Percentiles rank a stretch among this genome's conserved stretches.
These are phyloP conservation scores for Ophion slaviceki DNA, from an alignment of 2,888 invertebrate species.

Conservation along the genomic window DNA sequence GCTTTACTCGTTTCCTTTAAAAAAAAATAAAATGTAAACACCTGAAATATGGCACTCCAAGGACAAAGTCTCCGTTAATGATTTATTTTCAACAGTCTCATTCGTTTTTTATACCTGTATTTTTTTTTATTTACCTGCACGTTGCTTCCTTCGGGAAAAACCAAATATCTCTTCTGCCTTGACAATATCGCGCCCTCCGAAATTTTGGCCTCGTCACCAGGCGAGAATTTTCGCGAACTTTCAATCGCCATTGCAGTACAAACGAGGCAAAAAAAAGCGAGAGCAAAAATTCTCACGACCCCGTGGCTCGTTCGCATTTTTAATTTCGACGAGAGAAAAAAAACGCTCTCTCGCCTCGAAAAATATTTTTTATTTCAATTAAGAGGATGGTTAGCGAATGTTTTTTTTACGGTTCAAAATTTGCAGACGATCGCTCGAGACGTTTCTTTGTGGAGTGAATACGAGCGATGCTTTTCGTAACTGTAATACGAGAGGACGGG, in stretches of 20 bases:
- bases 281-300: neutral
- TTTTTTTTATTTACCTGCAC: constrained; percentile 84
- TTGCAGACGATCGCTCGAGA: constrained; percentile 13
- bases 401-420: constrained; percentile 18
- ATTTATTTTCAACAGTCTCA: neutral
- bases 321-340: neutral
- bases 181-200: constrained; percentile 79
- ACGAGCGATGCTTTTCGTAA: constrained; percentile 31
- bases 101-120: neutral
- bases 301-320: neutral
- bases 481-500: constrained; percentile 8
- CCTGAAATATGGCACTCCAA: too few species aligned
- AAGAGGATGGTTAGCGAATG: constrained; percentile 3
- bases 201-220: constrained; percentile 1
- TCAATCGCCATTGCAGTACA: neutral
- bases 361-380: neutral
- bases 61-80: too few species aligned
- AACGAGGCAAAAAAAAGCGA: constrained; percentile 14
- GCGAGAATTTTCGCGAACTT: neutral
- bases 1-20: too few species aligned
- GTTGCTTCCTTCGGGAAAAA: constrained; percentile 87
- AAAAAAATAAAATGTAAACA: too few species aligned
- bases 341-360: neutral
- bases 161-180: constrained; percentile 85
- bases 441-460: constrained; percentile 9